Base-by-base conservation (phyloP, 2,797 vertebrate species). In the Pyrocephalus nanus region DNA sequence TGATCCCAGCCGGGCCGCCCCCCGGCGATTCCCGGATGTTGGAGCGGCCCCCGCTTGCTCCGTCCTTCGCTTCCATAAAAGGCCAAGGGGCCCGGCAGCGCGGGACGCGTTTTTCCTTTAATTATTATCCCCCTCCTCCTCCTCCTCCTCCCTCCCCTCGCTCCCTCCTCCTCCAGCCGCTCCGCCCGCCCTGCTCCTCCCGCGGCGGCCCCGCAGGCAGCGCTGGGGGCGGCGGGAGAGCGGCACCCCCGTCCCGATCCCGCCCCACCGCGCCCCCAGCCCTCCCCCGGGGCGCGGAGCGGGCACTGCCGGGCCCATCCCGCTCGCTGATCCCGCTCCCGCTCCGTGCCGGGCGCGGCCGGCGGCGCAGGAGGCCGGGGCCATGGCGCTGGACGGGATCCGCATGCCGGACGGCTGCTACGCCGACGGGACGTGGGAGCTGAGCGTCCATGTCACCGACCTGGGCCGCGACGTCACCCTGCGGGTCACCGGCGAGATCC, bases 371-470 rank as follows among this genome's bases (percentile, higher is more conserved):
- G 95, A 92, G 95, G 90, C 90, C 92, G 92, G 81, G 84, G 74
- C 89, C 81, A 99, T 99, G 99, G 99, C 99, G 94, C 98, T 99
- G 98, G 99, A 99, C 89, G 99, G 99, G 97, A 99, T 99, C 97
- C 98, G 99, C 97, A 99, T 99, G 99, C 99, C 99, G 92, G 99
- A 99, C 98, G 99, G 99, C 98, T 99, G 99, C 97, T 99, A 99
- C 57, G 99, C 99, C 19, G 99, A 99, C 11, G 99, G 99, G 97
- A 99, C 99, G 23, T 99, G 99, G 99, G 99, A 99, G 94, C 97
- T 99, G 97, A 99, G 98, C 96, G 99, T 99, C 97, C 98, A 99
- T 89, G 99, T 99, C 97, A 99, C 99, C 9, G 99, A 99, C 97
- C 98, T 99, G 96, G 98, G 98, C 97, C 98, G 99, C 94, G 99